A percentile compares a stretch with the other conserved stretches of the same genome.
phyloP scores from a whole-genome alignment of 1,140 invertebrate species.

The Heliconius himera region DNA sequence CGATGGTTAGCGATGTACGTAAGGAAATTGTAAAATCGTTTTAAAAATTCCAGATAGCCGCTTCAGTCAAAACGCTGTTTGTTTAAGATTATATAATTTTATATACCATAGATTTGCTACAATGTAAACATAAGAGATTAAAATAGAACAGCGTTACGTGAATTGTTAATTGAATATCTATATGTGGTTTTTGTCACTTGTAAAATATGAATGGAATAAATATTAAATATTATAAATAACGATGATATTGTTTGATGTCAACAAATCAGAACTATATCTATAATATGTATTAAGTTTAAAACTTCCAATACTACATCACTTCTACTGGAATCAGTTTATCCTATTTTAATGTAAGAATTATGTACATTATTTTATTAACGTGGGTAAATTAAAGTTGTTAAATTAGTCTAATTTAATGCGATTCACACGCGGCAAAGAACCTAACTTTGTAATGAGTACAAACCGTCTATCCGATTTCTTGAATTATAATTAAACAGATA shows the following conservation, averaged over 20 bases:
- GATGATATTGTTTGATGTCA: constrained; percentile 31
- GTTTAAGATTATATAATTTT: constrained; percentile 49
- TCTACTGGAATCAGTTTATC: constrained; percentile 39
- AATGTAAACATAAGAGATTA: constrained; percentile 45
- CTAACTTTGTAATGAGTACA: constrained; percentile 41
- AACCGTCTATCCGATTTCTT: constrained; percentile 35
- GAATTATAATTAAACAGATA: constrained; percentile 23
- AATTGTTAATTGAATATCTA: constrained; percentile 38
- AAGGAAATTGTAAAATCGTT: constrained; percentile 49
- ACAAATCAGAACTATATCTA: constrained; percentile 37
- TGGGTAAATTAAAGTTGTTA: constrained; percentile 36
- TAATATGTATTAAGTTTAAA: constrained; percentile 20
- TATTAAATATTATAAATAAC: constrained; percentile 34
- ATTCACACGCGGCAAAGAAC: constrained; percentile 35
- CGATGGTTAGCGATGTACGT: constrained; percentile 49
- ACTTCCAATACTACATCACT: constrained; percentile 29
- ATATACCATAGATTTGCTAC: constrained; percentile 52
- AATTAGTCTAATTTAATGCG: constrained; percentile 38
- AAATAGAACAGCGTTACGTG: constrained; percentile 42
- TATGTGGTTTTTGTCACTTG: constrained; percentile 41
- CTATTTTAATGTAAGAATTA: constrained; percentile 39
- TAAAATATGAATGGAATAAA: constrained; percentile 40
- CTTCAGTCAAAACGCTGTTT: constrained; percentile 41
- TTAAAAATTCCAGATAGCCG: constrained; percentile 45
- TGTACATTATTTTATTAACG: constrained; percentile 31